Base-by-base conservation (phyloP, 30 jellyfish, hydroid and myxozoan genomes). In the Aurelia coerulea region DNA sequence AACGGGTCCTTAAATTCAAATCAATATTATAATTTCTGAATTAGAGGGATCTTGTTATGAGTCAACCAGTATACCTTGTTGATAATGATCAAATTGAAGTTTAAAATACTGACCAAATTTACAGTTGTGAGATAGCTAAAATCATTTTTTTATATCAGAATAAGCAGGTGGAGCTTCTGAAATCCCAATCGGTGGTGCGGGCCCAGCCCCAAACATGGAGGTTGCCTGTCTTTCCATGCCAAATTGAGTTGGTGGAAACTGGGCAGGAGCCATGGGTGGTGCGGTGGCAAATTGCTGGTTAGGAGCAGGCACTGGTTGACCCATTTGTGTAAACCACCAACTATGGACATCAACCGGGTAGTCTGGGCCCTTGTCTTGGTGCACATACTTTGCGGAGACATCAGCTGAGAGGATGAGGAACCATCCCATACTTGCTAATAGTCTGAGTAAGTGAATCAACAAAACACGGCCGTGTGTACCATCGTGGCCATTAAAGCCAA, bases 331-430 rank as follows among this genome's bases (percentile, higher is more conserved):
- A 80, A 90, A 90, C 89, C 88, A 90, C 86, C 90, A 78, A 56
- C 98, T 91, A 76, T 91, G 98, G 17, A 91, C 98, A 74, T 91
- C 98, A 10, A 85, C 32, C 19, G 98, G 98, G 58, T 91, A 86
- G 32, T 85, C 98, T 11, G 94, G 91, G 4, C 96, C 96, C 33
- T 85, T 74, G 62, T 91, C 98, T 37, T 79, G 96, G 68, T 79
- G 93, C n/a, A 85, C 87, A 37, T 50, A 91, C 62, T 86, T 91
- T 32, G 98, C 93, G 12, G 94, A 79, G 39, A 91, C 88, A 86
- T 91, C 98, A 62, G 96, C 96, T 39, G 98, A 85, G 34, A 84
- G 69, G 42, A 80, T 93, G 32, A 91, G 62, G 41, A 35, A 74
- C 96, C 98, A 91, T 14, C 98, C 98, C 86, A 76, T 60, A 12